Base-by-base conservation (phyloP, 1,140 invertebrate species). In the Euura saliciscinereae region DNA sequence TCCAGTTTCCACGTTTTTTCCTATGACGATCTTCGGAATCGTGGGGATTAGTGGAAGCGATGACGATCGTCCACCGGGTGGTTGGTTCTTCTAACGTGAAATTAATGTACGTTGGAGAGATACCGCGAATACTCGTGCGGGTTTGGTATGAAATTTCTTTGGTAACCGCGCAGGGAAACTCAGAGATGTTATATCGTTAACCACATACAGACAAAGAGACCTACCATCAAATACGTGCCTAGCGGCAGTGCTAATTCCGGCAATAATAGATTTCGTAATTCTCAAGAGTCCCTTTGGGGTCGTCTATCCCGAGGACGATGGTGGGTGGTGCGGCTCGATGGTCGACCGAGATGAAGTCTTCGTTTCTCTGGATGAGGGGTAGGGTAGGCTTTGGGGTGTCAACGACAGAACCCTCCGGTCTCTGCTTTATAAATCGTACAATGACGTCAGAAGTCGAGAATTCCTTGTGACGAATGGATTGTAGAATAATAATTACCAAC, bases 261-360 rank as follows among this genome's bases (percentile, higher is more conserved):
- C 13, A 59, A 59, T 59, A 59, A 59, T 59, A 59, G 51, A 59
- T 59, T 59, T 59, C 51, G 51, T 11, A 59, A 11, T 11, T 59
- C 51, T 59, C 51, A 59, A 59, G 51, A 59, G 51, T 59, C 51
- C 51, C 51, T 59, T 59, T 59, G 8, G 51, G 6, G 13, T 59
- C 13, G 28, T 28, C 28, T 28, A 28, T 59, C 51, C 51, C 51
- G 51, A n/a, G 51, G 51, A 28, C 28, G 28, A 28, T 28, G 28
- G 28, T 28, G 28, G 28, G 28, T 28, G 28, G 3, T 59, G 51
- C 51, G 13, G 51, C 28, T 28, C 28, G 28, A 28, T 28, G 28
- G 51, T 59, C 51, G 51, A 59, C 51, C 8, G 51, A 59, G 51
- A 59, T 59, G 51, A 59, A 59, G 51, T 59, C 51, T 59, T 59